Base-by-base conservation (phyloP, 2,888 invertebrate genomes). In the Tanypteryx hageni region DNA sequence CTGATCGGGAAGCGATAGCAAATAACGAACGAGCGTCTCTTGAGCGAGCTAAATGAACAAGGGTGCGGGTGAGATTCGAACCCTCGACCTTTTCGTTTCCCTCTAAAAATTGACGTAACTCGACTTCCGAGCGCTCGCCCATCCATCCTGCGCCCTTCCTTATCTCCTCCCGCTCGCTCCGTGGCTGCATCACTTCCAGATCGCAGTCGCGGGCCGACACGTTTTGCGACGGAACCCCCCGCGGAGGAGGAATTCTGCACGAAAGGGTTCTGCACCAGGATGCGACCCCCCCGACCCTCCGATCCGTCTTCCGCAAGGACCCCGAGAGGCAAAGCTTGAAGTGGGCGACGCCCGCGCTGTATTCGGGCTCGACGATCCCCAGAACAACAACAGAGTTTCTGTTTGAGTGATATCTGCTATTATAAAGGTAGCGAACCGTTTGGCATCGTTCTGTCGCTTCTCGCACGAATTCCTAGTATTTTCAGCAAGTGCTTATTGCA, bases 211-310 rank as follows among this genome's bases (percentile, higher is more conserved):
- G 58, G 27, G 61, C 27, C 59, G 59, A 59, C 7, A 9, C 16
- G 16, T 44, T 44, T 64, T 61, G 89, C 61, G 86, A 61, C 86
- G 22, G 89, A 61, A 89, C 89, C 89, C 76, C 89, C 89, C 44
- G 89, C 64, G 61, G 89, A 64, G 89, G 89, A 59, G 44, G 59
- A 44, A 89, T 64, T 89, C 89, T 44, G 68, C 18, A 86, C 86
- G 59, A 86, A 58, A 61, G 86, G 61, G 61, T 68, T 64, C 64
- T 89, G 89, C 64, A 89, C 89, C 89, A 31, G 89, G 89, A 89
- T 89, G 31, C 89, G 89, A 68, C 89, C 89, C 89, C 11, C 44
- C 14, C 83, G 83, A 83, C 83, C 83, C 56, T 83, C 64, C 68
- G 18, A 89, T 89, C 89, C 64, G 27, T 89, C 89, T 89, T 89